phyloP scores from a whole-genome alignment of 2,888 invertebrate species.

The Drosophila melanosoma region DNA sequence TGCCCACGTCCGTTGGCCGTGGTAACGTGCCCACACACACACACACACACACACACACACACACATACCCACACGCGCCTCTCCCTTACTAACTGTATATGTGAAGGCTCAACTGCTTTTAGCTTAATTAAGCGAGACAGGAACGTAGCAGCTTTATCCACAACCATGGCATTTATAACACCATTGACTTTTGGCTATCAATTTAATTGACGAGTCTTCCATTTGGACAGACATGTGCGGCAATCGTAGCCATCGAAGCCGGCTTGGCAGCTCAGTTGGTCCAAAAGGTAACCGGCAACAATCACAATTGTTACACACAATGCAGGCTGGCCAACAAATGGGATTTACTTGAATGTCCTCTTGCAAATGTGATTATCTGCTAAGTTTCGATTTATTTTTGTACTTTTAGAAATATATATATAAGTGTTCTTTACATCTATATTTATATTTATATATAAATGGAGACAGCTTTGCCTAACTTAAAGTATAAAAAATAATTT shows the following conservation, averaged over 20 bases:
- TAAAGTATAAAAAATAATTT: not conserved
- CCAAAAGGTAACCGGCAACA: conserved; percentile 12
- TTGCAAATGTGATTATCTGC: conserved; percentile 1
- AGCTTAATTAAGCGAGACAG: conserved; percentile 48
- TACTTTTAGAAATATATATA: not conserved
- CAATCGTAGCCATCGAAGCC: not conserved
- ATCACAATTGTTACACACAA: conserved; percentile 15
- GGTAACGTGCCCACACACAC: conserved; percentile 5
- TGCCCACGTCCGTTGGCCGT: conserved; percentile 2
- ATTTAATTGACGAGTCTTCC: conserved; percentile 40
- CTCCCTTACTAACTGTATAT: not conserved
- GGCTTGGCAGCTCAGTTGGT: not conserved
- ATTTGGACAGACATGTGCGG: not conserved
- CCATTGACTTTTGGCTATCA: conserved; percentile 43
- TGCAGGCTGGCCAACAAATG: conserved; percentile 25
- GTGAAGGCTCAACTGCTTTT: conserved; percentile 33
- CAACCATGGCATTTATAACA: conserved; percentile 25
- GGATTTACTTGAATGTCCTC: not conserved
- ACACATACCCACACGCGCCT: not conserved
- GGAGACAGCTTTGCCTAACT: not conserved
- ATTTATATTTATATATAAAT: not conserved
- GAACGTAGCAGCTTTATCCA: conserved; percentile 4
- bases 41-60: not conserved
- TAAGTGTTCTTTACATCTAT: not conserved
- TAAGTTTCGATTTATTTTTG: not conserved